These are phyloP conservation scores for Paracanthobrama guichenoti DNA, from an alignment of 2,113 vertebrate species.

Conservation along the genomic window DNA sequence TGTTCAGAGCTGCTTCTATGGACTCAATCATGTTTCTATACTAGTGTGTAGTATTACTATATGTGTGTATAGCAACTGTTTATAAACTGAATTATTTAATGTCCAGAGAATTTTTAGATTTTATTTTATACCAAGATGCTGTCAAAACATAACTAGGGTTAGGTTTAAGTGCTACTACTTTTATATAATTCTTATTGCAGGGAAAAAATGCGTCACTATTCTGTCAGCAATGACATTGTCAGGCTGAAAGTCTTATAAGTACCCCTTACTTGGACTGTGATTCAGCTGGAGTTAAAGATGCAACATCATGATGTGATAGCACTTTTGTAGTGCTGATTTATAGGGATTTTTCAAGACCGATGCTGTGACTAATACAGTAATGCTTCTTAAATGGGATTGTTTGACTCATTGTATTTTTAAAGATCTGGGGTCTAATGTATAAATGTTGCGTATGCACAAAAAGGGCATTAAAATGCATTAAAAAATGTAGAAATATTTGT, in stretches of 20 bases:
- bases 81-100: background rate
- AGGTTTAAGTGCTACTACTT: background rate
- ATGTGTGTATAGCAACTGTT: background rate
- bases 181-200: background rate
- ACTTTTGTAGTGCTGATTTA: background rate
- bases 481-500: too few relatives aligned
- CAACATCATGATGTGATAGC: background rate
- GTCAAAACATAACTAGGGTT: background rate
- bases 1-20: conserved; percentile 1
- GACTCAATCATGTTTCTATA: background rate
- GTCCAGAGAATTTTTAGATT: background rate
- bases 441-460: too few relatives aligned
- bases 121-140: background rate
- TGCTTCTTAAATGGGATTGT: background rate
- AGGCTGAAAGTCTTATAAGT: background rate
- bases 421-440: background rate
- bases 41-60: background rate
- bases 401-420: background rate
- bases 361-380: background rate
- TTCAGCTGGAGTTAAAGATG: background rate
- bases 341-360: background rate
- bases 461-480: too few relatives aligned
- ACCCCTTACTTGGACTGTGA: background rate
- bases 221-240: background rate
- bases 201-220: background rate